phyloP scores from a whole-genome alignment of 2,888 invertebrate genomes.

The Crepidodera aurea region DNA sequence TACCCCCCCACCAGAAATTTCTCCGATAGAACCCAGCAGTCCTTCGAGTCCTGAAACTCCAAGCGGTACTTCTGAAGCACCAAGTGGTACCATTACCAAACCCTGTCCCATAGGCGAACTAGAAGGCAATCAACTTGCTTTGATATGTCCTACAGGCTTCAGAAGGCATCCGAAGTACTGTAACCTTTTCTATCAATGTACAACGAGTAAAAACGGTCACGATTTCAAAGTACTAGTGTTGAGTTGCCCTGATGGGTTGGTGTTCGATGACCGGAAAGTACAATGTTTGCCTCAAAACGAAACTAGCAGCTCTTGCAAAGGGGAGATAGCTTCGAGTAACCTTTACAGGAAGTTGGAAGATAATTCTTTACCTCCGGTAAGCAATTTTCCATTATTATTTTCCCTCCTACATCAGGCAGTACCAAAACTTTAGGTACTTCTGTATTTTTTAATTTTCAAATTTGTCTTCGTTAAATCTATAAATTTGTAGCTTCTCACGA shows the following conservation, averaged over 20 bases:
- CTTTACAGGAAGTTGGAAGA: conserved; percentile 66
- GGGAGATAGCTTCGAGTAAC: conserved; percentile 65
- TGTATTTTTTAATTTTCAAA: no score
- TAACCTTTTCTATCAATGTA: conserved; percentile 85
- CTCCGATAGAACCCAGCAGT: background rate
- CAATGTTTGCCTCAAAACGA: conserved; percentile 75
- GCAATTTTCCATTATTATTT: no score
- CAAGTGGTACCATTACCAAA: conserved; percentile 43
- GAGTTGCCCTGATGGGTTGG: conserved; percentile 78
- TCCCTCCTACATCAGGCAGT: no score
- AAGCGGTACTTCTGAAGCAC: background rate
- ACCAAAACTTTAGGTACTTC: no score
- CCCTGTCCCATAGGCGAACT: conserved; percentile 66
- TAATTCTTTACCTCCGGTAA: conserved; percentile 69
- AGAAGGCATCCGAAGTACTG: conserved; percentile 83
- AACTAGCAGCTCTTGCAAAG: conserved; percentile 66
- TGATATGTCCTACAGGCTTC: conserved; percentile 85
- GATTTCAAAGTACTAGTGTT: conserved; percentile 79
- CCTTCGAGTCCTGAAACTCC: background rate
- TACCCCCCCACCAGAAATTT: background rate
- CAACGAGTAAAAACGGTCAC: conserved; percentile 68
- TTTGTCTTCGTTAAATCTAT: no score
- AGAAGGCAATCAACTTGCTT: conserved; percentile 74
- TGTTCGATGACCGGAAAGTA: conserved; percentile 76
- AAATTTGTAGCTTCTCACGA: no score